Evolutionary conservation across 2,797 vertebrate genomes (phyloP).

Genomic region (Bucorvus abyssinicus): DNA sequence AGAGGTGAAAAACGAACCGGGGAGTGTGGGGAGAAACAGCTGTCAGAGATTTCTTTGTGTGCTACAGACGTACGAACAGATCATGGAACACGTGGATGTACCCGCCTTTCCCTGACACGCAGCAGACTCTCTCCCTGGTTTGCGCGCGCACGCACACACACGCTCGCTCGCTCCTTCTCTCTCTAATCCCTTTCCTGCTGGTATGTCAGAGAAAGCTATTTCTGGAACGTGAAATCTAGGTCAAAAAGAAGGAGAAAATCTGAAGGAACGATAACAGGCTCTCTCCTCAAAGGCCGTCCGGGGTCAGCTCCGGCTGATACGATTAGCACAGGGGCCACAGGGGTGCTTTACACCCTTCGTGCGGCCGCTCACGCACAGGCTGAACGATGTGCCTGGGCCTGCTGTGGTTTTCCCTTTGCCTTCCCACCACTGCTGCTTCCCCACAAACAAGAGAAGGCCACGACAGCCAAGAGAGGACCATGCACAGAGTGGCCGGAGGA

Average conservation of each 20-base stretch:
- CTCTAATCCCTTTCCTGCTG: conserved; percentile 57
- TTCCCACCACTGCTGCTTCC: not conserved
- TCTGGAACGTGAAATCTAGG: conserved; percentile 76
- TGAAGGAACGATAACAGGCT: conserved; percentile 11
- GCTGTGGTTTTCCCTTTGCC: not conserved
- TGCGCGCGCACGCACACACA: fast-evolving
- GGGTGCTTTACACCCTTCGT: not conserved
- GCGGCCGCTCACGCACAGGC: not conserved
- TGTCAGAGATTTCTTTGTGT: not conserved
- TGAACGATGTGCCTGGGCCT: not conserved
- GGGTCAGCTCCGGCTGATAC: not conserved
- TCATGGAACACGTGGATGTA: fast-evolving
- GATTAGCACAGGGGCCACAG: not conserved
- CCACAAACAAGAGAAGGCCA: not conserved
- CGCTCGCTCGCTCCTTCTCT: not conserved
- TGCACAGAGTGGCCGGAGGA: not conserved
- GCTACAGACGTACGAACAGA: not conserved
- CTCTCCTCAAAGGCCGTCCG: not conserved
- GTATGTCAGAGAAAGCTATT: conserved; percentile 75
- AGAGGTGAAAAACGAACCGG: not conserved
- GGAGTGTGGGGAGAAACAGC: not conserved
- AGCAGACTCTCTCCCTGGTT: not conserved
- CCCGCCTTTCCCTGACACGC: not conserved
- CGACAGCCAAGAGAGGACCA: not conserved
- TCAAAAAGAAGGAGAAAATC: conserved; percentile 70